phyloP scores from a whole-genome alignment of 2,888 invertebrate genomes.

The Acrobasis consociella region DNA sequence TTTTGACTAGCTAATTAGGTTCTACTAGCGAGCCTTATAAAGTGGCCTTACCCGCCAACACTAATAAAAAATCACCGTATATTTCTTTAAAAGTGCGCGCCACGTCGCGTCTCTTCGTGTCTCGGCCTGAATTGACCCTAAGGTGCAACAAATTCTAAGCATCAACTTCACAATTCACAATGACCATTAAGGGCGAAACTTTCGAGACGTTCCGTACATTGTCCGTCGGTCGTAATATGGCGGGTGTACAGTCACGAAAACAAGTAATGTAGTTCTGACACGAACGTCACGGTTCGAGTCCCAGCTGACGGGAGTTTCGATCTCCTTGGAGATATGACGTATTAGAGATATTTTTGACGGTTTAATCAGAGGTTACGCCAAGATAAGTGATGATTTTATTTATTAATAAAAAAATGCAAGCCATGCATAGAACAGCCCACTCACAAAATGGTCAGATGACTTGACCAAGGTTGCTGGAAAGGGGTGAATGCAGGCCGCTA shows the following conservation, averaged over 20 bases:
- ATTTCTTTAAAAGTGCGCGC: too few species aligned
- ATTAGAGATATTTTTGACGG: constrained; percentile 1
- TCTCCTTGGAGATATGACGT: constrained; percentile 6
- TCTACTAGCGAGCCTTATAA: too few species aligned
- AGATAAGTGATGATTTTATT: not conserved
- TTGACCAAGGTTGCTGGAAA: too few species aligned
- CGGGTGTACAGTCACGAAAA: constrained; percentile 23
- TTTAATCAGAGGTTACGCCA: not conserved
- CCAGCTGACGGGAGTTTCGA: constrained; percentile 16
- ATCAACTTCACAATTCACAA: constrained; percentile 1
- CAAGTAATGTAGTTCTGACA: constrained; percentile 15
- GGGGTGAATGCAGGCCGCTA: too few species aligned
- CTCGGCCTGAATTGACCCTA: too few species aligned
- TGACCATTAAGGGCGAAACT: constrained; percentile 19
- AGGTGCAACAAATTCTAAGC: too few species aligned
- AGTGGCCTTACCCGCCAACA: too few species aligned
- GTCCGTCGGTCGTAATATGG: constrained; percentile 15
- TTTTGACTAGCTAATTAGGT: too few species aligned
- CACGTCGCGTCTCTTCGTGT: too few species aligned
- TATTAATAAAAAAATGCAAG: not conserved
- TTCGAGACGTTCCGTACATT: constrained; percentile 18
- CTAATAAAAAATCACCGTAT: too few species aligned
- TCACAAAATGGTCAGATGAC: too few species aligned
- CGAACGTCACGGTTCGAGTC: constrained; percentile 19
- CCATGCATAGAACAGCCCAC: too few species aligned